A percentile compares a stretch with the other conserved stretches of the same genome.
Conservation (phyloP, 2,797 vertebrate genomes). For the Dermochelys coriacea region DNA sequence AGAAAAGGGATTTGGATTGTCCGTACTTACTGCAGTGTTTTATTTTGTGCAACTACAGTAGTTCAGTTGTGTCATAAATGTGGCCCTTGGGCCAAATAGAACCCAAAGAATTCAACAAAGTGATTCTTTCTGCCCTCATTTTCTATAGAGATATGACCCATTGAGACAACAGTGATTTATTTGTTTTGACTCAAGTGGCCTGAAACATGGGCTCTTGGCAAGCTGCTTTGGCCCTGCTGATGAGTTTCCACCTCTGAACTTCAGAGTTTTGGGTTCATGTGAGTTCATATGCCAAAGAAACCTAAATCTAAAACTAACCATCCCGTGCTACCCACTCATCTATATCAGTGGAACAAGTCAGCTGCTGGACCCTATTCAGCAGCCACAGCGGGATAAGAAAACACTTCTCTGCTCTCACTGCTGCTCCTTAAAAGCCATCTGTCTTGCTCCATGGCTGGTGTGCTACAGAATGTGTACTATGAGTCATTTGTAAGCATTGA, state of each 20-base stretch:
- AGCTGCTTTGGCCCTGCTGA: not conserved
- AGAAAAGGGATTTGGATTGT: not conserved
- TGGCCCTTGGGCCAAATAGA: fast-evolving
- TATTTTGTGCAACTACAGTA: not conserved
- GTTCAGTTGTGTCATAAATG: not conserved
- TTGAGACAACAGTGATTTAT: not conserved
- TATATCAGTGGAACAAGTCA: not conserved
- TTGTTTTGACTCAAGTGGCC: not conserved
- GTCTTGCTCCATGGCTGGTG: not conserved
- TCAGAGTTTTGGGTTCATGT: not conserved
- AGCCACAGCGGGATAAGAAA: not conserved
- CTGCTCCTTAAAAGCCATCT: not conserved
- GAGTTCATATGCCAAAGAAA: not conserved
- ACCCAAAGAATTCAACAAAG: not conserved
- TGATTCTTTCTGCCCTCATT: not conserved
- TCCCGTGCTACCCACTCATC: not conserved
- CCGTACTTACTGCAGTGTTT: not conserved
- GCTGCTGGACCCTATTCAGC: not conserved
- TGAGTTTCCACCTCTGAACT: not conserved
- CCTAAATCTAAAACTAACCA: not conserved
- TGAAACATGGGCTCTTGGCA: not conserved
- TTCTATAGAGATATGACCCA: not conserved
- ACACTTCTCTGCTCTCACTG: not conserved
- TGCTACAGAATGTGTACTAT: not conserved
- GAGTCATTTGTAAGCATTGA: not conserved